phyloP scores from a whole-genome alignment of 2,888 invertebrate species.

The Gerosis bhagava region DNA sequence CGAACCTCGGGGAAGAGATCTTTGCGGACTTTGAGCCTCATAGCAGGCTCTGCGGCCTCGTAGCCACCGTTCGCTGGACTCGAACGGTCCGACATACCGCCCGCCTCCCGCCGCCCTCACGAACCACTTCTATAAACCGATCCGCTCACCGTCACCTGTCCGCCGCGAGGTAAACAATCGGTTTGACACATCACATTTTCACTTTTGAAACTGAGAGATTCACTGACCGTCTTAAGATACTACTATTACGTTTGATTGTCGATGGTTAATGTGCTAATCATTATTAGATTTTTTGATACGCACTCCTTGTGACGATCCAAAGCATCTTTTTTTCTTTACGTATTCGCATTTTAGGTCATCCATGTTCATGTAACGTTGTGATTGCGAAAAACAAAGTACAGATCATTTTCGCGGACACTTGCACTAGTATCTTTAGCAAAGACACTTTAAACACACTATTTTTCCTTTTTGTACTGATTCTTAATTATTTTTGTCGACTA shows the following conservation, averaged over 20 bases:
- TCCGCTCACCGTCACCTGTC: constrained; percentile 69
- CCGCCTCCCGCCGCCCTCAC: constrained; percentile 75
- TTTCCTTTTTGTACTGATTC: constrained; percentile 60
- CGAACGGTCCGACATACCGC: constrained; percentile 77
- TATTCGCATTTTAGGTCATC: constrained; percentile 83
- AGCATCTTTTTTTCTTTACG: constrained; percentile 80
- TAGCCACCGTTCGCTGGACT: constrained; percentile 77
- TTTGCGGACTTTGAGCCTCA: constrained; percentile 76
- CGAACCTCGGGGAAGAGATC: constrained; percentile 72
- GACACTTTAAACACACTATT: constrained; percentile 55
- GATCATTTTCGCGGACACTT: constrained; percentile 78
- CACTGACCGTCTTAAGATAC: constrained; percentile 60
- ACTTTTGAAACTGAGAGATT: constrained; percentile 73
- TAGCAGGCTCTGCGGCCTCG: constrained; percentile 63
- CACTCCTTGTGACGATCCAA: constrained; percentile 70
- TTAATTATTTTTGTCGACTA: constrained; percentile 75
- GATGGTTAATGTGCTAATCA: constrained; percentile 61
- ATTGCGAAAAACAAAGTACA: constrained; percentile 81
- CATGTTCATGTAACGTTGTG: constrained; percentile 83
- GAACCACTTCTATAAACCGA: constrained; percentile 75
- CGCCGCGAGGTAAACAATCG: constrained; percentile 79
- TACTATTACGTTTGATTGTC: constrained; percentile 63
- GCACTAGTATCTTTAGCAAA: constrained; percentile 61
- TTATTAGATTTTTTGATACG: constrained; percentile 67
- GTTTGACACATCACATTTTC: constrained; percentile 83